Base-by-base conservation (phyloP, 2,113 vertebrate species). In the Oncorhynchus mykiss region DNA sequence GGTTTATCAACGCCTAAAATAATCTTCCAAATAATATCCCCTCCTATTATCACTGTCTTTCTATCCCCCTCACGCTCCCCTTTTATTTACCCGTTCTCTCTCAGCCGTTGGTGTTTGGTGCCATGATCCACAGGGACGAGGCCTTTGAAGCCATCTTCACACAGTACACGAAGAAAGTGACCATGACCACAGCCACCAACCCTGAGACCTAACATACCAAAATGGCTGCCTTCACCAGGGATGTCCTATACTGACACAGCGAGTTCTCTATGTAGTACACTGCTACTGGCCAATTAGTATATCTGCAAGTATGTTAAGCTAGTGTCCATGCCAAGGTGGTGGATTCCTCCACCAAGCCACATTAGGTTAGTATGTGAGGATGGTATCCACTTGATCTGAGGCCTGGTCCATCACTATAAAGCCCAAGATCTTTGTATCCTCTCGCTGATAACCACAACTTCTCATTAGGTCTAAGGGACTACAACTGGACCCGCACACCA, bases 61-160 rank as follows among this genome's bases (percentile, higher is more conserved):
- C 69, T 74, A n/a, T 8, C 22, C 18, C 18, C 18, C 39, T 45
- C 72, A 25, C 39, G 11, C 20, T 62, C 68, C 2, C 20, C 45
- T 34, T 34, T 20, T 65, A 12, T 39, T 29, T 57, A 20, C 22
- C 34, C 1, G 9, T 7, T 34, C 18, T 65, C 54, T 14, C 68
- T n/a, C 90, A 99, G 98, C 97, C 97, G 48, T 93, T 99, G 78
- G 95, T 99, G 80, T 99, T 99, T 3, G 97, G 98, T 16, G 97
- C 97, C 84, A 99, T 99, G 98, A 94, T 96, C 80, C 97, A 99
- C 88, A 89, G 97, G 80, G 98, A 99, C 22, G 97, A 99, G 91
- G 98, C 97, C 71, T 99, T 97, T 67, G 96, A 99, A 77, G 93
- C 96, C 76, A 99, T 99, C 84, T 91, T 92, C 87, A 91, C 22